Base-by-base conservation (phyloP, 1,140 invertebrate species). In the Trichonephila inaurata region DNA sequence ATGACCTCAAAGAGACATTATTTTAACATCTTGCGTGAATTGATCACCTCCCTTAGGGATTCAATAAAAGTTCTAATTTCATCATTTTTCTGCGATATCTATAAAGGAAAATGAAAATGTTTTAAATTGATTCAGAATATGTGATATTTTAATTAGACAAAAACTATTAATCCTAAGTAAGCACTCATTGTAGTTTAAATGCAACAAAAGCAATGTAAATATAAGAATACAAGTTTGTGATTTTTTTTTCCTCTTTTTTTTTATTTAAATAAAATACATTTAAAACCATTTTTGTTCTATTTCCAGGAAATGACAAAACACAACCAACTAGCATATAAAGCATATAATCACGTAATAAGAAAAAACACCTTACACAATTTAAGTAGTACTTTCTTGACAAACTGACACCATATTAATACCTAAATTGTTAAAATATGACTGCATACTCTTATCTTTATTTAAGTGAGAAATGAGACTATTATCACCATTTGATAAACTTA, bases 401-500 rank as follows among this genome's bases (percentile, higher is more conserved):
- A 93, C 33, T 62, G 58, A 89, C 72, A 93, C 85, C 82, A 92
- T 58, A 89, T 88, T 88, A 72, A 89, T 28, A 93, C 64, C 64
- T 60, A 93, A 62, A 86, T 60, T 72, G 58, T 92, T 92, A 66
- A 92, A 85, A 93, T 89, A 93, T 93, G 92, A 93, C 92, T 93
- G 92, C 44, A 62, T 64, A 89, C 1, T 77, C 61, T 66, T 85
- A 61, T 72, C 72, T 33, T 93, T 77, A 64, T 81, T 93, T 58
- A 90, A 81, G 24, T 88, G 28, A 28, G 33, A 12, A 40, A 60
- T 61, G 64, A 85, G 61, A 85, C 51, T 60, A 69, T 86, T 66
- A 90, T 90, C 93, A 82, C 92, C 77, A 83, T 89, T 21, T 40
- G 93, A 90, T 18, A 94, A 64, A 85, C 77, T 89, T n/a, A 94